phyloP scores from a whole-genome alignment of 2,113 vertebrate species.

The Oreochromis niloticus region DNA sequence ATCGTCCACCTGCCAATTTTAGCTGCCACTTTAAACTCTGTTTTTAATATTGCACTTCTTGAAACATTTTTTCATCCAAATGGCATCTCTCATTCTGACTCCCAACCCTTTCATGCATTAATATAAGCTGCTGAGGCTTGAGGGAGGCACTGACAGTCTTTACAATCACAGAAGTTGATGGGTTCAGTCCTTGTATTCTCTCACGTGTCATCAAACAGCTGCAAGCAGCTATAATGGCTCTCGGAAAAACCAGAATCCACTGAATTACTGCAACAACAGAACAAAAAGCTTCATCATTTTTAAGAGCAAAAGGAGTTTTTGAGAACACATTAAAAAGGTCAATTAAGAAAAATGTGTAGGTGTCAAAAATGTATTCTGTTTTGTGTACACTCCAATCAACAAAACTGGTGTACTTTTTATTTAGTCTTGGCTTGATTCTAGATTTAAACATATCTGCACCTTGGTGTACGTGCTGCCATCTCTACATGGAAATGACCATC shows the following conservation, averaged over 20 bases:
- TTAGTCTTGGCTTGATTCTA: background rate
- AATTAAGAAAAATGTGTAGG: background rate
- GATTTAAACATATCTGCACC: background rate
- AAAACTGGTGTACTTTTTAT: background rate
- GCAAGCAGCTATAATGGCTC: background rate
- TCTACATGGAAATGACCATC: background rate
- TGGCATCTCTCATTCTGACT: background rate
- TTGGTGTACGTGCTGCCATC: background rate
- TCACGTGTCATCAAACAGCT: background rate
- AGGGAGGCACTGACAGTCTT: background rate
- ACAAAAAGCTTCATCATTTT: background rate
- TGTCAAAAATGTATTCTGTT: background rate
- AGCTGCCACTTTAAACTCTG: background rate
- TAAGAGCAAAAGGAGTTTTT: background rate
- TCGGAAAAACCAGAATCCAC: background rate
- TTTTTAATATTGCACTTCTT: background rate
- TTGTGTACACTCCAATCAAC: background rate
- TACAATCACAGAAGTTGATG: background rate
- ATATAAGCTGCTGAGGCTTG: background rate
- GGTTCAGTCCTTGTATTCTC: background rate
- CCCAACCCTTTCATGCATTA: background rate
- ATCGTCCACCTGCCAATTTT: background rate
- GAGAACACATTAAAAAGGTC: background rate
- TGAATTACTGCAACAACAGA: background rate
- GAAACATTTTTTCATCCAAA: background rate